A percentile compares a stretch with the other conserved stretches of the same genome.
Conservation (phyloP, 2,113 vertebrate species). For the Gasterosteus nipponicus region DNA sequence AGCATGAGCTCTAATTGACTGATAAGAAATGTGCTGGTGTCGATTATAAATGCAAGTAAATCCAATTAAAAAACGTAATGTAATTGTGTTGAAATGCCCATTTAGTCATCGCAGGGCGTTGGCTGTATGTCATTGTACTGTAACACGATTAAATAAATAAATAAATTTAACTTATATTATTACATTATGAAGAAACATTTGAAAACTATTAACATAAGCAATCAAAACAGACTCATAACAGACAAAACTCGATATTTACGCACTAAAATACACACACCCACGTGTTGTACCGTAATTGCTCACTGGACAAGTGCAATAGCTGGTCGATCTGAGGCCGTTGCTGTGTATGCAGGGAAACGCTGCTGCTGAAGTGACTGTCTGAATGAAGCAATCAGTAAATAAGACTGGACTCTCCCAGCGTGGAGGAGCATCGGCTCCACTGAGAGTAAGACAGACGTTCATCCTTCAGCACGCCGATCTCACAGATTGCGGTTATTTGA, state of each 20-base stretch:
- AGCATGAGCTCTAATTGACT: not conserved
- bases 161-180: not conserved
- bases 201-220: conserved; percentile 2
- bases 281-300: conserved; percentile 8
- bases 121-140: not conserved
- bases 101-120: not conserved
- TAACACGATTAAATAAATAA: not conserved
- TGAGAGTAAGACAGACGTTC: conserved; percentile 14
- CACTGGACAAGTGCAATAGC: conserved; percentile 32
- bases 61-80: not conserved
- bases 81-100: not conserved
- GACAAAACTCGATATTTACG: not conserved
- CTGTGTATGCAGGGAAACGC: not conserved
- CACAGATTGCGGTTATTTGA: conserved; percentile 34
- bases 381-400: conserved; percentile 45
- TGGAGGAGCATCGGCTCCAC: conserved; percentile 30
- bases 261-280: not conserved
- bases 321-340: conserved; percentile 29
- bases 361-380: conserved; percentile 35
- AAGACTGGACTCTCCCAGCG: conserved; percentile 10
- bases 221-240: conserved; percentile 1
- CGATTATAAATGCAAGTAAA: not conserved
- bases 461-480: conserved; percentile 17
- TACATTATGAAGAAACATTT: not conserved
- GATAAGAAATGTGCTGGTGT: not conserved